These are phyloP conservation scores for Irena cyanogastra DNA, from an alignment of 2,113 vertebrate species.

Conservation along the genomic window DNA sequence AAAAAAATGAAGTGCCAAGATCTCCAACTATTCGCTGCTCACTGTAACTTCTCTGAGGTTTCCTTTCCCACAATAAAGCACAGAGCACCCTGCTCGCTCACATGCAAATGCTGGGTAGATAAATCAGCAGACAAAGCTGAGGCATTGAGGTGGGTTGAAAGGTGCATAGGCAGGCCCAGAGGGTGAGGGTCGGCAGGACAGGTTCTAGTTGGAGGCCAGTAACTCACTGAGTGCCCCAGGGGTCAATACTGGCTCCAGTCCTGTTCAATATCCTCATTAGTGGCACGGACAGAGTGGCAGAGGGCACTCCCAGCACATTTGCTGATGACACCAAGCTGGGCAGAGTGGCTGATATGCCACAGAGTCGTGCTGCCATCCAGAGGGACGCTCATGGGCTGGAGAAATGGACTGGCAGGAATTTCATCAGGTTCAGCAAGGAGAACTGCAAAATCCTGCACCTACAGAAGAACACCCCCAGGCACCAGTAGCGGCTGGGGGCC, in stretches of 20 bases:
- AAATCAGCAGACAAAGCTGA: background rate
- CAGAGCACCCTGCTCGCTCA: background rate
- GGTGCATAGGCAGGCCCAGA: background rate
- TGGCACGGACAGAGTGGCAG: background rate
- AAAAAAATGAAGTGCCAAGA: background rate
- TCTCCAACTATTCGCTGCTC: background rate
- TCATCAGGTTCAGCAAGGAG: background rate
- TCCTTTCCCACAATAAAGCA: constrained; percentile 27
- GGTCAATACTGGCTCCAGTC: background rate
- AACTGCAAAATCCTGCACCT: background rate
- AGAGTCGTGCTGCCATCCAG: background rate
- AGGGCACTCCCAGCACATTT: background rate
- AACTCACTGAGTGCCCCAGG: background rate
- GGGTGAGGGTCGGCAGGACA: background rate
- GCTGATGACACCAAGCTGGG: background rate
- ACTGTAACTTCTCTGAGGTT: background rate
- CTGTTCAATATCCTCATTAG: background rate
- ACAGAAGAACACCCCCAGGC: background rate
- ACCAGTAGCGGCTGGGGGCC: background rate
- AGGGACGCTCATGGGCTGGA: background rate
- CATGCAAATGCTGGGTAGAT: background rate
- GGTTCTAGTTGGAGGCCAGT: background rate
- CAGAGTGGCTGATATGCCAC: background rate
- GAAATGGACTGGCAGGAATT: background rate
- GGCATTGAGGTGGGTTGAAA: background rate